A percentile compares a stretch with the other conserved stretches of the same genome.
These are phyloP conservation scores for Eolophus roseicapilla DNA, from an alignment of 2,113 vertebrate species.

Conservation along the genomic window DNA sequence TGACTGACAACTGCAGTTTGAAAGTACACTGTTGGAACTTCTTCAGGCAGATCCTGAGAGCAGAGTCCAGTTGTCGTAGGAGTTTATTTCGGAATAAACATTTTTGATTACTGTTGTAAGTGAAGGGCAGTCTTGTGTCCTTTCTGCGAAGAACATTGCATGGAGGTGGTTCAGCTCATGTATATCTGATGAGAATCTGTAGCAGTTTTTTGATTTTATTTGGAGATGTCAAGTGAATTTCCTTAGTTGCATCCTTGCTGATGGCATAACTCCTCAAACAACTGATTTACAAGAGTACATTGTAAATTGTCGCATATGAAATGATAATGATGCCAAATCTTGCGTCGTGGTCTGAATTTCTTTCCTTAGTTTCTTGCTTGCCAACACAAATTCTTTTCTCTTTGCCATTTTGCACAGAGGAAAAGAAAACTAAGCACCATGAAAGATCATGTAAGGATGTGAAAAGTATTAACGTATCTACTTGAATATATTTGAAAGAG, in stretches of 20 bases:
- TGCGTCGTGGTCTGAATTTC: background rate
- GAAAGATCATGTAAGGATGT: background rate
- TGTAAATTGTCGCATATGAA: background rate
- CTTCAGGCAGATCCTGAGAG: background rate
- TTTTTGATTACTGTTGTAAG: background rate
- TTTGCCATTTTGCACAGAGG: background rate
- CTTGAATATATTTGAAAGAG: background rate
- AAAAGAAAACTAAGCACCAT: background rate
- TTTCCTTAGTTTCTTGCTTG: background rate
- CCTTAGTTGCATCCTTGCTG: background rate
- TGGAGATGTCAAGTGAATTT: background rate
- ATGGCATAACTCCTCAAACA: background rate
- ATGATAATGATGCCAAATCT: background rate
- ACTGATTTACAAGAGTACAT: background rate
- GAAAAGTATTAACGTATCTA: background rate
- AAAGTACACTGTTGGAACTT: background rate
- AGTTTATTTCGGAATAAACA: background rate
- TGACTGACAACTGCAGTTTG: background rate
- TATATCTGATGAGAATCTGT: background rate
- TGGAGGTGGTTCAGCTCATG: background rate
- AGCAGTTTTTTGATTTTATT: background rate
- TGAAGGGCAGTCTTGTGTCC: background rate
- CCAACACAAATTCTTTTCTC: background rate
- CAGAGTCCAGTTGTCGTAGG: background rate
- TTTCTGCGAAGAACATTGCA: background rate